Conservation (phyloP, 2,113 vertebrate genomes). For the Illadopsis cleaveri region DNA sequence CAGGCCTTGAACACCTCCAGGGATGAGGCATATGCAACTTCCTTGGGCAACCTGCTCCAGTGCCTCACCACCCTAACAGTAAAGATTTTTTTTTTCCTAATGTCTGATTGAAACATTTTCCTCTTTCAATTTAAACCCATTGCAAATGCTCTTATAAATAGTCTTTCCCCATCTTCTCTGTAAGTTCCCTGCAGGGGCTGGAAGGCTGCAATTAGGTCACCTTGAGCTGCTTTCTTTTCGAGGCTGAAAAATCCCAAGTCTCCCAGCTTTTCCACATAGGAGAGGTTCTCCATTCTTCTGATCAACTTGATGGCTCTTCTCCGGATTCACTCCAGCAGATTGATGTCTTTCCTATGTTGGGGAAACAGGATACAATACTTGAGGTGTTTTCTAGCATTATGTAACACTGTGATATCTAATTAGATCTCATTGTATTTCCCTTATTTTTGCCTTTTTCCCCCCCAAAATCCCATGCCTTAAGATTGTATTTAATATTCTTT, state of each 20-base stretch:
- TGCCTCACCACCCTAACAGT: background rate
- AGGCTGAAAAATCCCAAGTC: background rate
- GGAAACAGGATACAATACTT: background rate
- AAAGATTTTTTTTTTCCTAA: background rate
- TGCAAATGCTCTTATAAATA: background rate
- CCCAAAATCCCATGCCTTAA: background rate
- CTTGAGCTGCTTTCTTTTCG: background rate
- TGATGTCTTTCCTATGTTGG: background rate
- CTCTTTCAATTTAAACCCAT: background rate
- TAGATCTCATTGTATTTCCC: background rate
- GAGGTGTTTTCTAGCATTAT: background rate
- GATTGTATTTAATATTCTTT: background rate
- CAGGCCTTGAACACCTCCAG: background rate
- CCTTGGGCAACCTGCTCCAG: background rate
- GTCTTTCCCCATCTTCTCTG: background rate
- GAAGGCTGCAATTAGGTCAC: background rate
- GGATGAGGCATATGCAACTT: background rate
- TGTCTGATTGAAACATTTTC: background rate
- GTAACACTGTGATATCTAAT: background rate
- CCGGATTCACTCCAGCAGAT: fast-evolving
- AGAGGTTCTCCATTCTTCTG: background rate
- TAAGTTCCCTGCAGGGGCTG: background rate
- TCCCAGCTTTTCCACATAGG: background rate
- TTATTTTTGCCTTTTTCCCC: background rate
- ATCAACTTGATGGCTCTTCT: background rate